phyloP scores from a whole-genome alignment of 2,888 invertebrate species.

The Cylindroiulus punctatus region DNA sequence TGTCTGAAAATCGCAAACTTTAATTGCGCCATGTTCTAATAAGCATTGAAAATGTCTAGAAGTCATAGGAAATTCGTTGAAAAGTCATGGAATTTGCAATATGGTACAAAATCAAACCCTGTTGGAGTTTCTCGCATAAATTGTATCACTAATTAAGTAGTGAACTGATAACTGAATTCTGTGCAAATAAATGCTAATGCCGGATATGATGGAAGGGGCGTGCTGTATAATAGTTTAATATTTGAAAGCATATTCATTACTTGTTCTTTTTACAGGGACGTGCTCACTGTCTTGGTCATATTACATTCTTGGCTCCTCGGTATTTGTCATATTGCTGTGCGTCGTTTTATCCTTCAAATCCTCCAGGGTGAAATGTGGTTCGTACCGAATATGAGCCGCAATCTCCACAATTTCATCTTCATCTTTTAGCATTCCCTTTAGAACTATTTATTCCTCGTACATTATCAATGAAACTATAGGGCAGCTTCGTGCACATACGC shows the following conservation, averaged over 20 bases:
- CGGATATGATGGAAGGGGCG: no score
- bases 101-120: no score
- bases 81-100: no score
- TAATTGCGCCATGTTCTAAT: no score
- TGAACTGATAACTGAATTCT: no score
- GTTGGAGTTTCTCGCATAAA: no score
- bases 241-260: background rate
- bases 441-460: background rate
- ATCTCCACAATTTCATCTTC: conserved; percentile 36
- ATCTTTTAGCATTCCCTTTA: conserved; percentile 1
- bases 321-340: conserved; percentile 56
- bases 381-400: conserved; percentile 57
- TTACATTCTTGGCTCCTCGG: conserved; percentile 55
- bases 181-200: no score
- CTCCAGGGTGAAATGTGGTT: conserved; percentile 58
- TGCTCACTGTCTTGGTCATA: conserved; percentile 58
- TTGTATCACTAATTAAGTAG: no score
- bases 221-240: background rate
- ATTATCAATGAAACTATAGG: conserved; percentile 1
- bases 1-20: no score
- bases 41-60: no score
- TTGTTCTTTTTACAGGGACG: conserved; percentile 54
- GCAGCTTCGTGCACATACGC: background rate
- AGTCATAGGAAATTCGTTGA: no score
- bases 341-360: conserved; percentile 58